Base-by-base conservation (phyloP, 2,888 invertebrate species). In the Dicyrtoma fusca region DNA sequence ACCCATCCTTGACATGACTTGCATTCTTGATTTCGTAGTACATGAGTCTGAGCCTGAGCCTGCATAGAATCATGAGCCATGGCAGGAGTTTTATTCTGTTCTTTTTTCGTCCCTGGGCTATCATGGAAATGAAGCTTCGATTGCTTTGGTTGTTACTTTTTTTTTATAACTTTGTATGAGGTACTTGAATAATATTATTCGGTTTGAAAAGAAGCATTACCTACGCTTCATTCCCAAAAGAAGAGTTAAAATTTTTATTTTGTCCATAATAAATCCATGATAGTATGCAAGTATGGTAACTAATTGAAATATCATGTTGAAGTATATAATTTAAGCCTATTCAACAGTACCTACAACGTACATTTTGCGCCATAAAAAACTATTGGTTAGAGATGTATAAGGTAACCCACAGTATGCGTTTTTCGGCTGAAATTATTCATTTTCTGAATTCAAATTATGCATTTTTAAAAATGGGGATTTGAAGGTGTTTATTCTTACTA, bases 1-100 rank as follows among this genome's bases (percentile, higher is more conserved):
- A 79, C 79, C 79, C 80, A 79, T 78, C 79, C 80, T 77, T 79
- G 79, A 80, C 79, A 75, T 80, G 80, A 80, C 80, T 80, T 80
- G 80, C 80, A 79, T 74, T 74, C 71, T 78, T 34, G 34, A 34
- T 34, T 34, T 77, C 69, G 47, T 34, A 17, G 14, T 57, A 17
- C 25, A 47, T 49, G n/a, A n/a, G n/a, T n/a, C n/a, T n/a, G n/a
- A n/a, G n/a, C n/a, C n/a, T n/a, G n/a, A n/a, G 59, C 45, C 25
- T 14, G 55, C 55, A 25, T 57, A 57, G 57, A 65, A 53, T 42
- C 42, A 66, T 25, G 53, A 53, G 53, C 62, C 66, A 66, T 53
- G 53, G 53, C 53, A 53, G 49, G 66, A 57, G 59, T 69, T 59
- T 59, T 61, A 45, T 53, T 53, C 19, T 68, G 25, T 45, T 62